Evolutionary conservation across 1,140 invertebrate genomes (phyloP).

Genomic region (Atta texana): DNA sequence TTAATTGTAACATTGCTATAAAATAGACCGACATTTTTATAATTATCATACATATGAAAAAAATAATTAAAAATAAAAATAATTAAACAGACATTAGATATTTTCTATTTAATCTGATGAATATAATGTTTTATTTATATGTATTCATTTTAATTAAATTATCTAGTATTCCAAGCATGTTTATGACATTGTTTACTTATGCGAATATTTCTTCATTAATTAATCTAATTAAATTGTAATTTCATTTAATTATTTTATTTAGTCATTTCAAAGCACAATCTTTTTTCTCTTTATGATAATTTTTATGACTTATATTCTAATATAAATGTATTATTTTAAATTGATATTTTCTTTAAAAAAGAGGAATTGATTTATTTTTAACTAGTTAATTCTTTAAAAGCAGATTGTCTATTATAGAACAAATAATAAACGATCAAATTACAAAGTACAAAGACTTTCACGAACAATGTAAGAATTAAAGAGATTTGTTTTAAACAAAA

Average conservation of each 20-base stretch:
- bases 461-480: slow-evolving; percentile 12
- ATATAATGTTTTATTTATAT: neutral
- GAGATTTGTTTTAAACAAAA: neutral
- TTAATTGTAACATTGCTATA: neutral
- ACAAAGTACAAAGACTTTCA: neutral
- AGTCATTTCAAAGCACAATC: neutral
- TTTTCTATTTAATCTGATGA: neutral
- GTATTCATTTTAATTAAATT: slow-evolving; percentile 9
- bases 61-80: slow-evolving; percentile 6
- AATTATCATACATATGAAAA: neutral
- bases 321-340: slow-evolving; percentile 3
- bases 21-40: neutral
- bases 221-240: neutral
- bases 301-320: neutral
- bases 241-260: slow-evolving; percentile 9
- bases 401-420: neutral
- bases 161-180: neutral
- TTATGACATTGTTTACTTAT: neutral
- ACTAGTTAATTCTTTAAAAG: neutral
- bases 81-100: neutral
- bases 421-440: slow-evolving; percentile 22
- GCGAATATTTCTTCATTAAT: neutral
- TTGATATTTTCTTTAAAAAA: neutral
- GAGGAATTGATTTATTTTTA: neutral
- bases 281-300: neutral